Conservation (phyloP, 2,797 vertebrate species). For the Syngnathus acus region DNA sequence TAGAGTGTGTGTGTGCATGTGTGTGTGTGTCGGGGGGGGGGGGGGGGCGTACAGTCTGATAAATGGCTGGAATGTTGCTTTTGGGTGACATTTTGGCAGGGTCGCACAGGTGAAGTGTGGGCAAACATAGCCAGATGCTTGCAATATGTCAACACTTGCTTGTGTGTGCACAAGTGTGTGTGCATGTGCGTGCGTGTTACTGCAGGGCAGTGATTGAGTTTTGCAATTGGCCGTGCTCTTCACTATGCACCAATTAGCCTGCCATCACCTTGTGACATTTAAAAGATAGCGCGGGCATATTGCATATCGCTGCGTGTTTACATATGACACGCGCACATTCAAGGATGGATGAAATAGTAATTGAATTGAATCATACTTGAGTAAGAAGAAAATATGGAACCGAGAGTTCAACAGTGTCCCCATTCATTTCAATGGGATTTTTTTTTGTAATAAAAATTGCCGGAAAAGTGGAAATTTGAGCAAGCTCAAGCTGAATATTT, state of each 20-base stretch:
- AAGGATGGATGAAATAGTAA: too few relatives aligned
- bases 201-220: constrained; percentile 59
- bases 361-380: neutral
- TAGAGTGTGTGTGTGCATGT: neutral
- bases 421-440: neutral
- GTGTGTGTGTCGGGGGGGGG: neutral
- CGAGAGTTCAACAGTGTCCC: too few relatives aligned
- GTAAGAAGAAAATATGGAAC: too few relatives aligned
- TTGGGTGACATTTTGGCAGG: constrained; percentile 57
- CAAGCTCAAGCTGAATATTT: neutral
- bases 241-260: constrained; percentile 68
- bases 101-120: constrained; percentile 41
- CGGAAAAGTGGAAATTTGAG: neutral
- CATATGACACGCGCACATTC: neutral
- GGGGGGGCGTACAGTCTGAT: constrained; percentile 20
- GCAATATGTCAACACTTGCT: constrained; percentile 13
- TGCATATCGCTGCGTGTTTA: constrained; percentile 5
- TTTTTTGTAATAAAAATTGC: neutral
- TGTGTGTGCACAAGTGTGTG: neutral
- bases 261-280: constrained; percentile 65
- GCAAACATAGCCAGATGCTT: constrained; percentile 28
- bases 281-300: constrained; percentile 38
- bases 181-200: constrained; percentile 12
- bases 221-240: constrained; percentile 30
- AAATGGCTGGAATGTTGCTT: constrained; percentile 41